Evolutionary conservation across 2,888 invertebrate genomes (phyloP).

Genomic region (Synergus gifuensis): DNA sequence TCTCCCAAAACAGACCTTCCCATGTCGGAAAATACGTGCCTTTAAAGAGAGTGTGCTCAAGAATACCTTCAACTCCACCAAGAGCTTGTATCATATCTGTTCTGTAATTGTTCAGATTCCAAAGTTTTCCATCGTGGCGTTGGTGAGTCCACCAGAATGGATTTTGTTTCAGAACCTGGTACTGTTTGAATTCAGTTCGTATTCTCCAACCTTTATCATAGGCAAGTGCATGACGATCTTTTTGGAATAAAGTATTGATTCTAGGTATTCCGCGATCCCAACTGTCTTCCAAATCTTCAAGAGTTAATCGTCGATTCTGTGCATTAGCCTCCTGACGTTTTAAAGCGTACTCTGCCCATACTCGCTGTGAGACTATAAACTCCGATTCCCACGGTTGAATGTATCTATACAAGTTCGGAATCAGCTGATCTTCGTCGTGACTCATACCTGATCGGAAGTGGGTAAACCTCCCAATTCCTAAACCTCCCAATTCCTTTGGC

Average conservation of each 20-base stretch:
- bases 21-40: slow-evolving; percentile 99
- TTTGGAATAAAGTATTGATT: slow-evolving; percentile 99
- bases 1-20: slow-evolving; percentile 99
- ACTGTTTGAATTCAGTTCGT: slow-evolving; percentile 99
- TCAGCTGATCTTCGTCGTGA: slow-evolving; percentile 99
- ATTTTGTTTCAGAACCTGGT: slow-evolving; percentile 98
- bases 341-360: slow-evolving; percentile 99
- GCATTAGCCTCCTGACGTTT: slow-evolving; percentile 99
- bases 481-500: slow-evolving; percentile 97
- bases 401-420: slow-evolving; percentile 99
- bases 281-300: slow-evolving; percentile 99
- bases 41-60: slow-evolving; percentile 99
- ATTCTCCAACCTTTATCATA: slow-evolving; percentile 99
- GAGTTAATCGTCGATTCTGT: slow-evolving; percentile 95
- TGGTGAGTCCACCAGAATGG: slow-evolving; percentile 99
- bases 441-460: slow-evolving; percentile 99
- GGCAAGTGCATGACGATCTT: slow-evolving; percentile 98
- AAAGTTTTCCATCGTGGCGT: slow-evolving; percentile 98
- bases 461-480: slow-evolving; percentile 97
- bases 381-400: slow-evolving; percentile 99
- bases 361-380: slow-evolving; percentile 99
- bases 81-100: slow-evolving; percentile 99
- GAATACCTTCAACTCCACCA: slow-evolving; percentile 99
- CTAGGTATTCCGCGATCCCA: slow-evolving; percentile 99
- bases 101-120: slow-evolving; percentile 99